These are phyloP conservation scores for Drosophila eohydei DNA, from an alignment of 2,888 invertebrate genomes.

Conservation along the genomic window DNA sequence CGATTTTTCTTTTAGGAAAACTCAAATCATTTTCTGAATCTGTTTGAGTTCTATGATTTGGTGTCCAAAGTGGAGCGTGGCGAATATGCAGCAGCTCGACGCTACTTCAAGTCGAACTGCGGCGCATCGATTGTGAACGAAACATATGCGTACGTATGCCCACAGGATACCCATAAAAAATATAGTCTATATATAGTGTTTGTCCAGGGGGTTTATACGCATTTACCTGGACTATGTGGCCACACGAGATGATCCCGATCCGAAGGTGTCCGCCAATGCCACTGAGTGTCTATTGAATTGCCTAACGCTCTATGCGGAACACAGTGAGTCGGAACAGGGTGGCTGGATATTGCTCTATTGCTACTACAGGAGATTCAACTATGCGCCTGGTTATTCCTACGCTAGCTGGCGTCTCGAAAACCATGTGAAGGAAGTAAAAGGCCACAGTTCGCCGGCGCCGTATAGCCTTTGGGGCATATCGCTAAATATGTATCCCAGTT, in stretches of 20 bases:
- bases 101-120: constrained; percentile 33
- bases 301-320: constrained; percentile 40
- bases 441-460: constrained; percentile 35
- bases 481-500: constrained; percentile 33
- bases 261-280: constrained; percentile 41
- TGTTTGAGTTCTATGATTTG: constrained; percentile 59
- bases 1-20: constrained; percentile 26
- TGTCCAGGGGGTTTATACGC: constrained; percentile 52
- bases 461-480: constrained; percentile 64
- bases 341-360: constrained; percentile 76
- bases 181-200: background rate
- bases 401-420: constrained; percentile 75
- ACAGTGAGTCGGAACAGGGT: constrained; percentile 34
- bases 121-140: constrained; percentile 28
- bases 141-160: constrained; percentile 54
- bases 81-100: constrained; percentile 55
- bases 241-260: constrained; percentile 51
- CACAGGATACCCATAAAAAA: background rate
- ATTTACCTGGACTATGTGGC: constrained; percentile 68
- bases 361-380: constrained; percentile 65
- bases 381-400: constrained; percentile 67
- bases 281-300: constrained; percentile 62
- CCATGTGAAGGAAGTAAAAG: background rate
- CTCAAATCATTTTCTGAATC: constrained; percentile 12
- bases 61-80: constrained; percentile 65